Evolutionary conservation across 2,797 vertebrate genomes (phyloP).

Genomic region (Gadopsis bispinosus): DNA sequence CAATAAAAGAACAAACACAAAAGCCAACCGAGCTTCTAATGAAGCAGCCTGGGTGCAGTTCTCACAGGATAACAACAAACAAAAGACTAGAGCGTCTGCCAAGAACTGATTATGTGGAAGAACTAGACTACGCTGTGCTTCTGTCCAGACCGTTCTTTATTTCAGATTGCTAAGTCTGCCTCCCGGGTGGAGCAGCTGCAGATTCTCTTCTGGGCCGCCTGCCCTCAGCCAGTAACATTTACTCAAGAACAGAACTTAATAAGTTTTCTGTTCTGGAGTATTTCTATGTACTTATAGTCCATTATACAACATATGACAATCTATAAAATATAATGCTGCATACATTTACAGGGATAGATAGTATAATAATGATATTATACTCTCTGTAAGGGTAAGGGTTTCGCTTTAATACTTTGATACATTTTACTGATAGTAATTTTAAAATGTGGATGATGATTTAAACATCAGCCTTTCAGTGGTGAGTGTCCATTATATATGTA

Average conservation of each 20-base stretch:
- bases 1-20: constrained; percentile 52
- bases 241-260: not conserved
- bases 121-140: not conserved
- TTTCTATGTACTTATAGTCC: too few species aligned
- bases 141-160: not conserved
- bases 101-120: constrained; percentile 25
- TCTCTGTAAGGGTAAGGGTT: not conserved
- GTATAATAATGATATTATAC: not conserved
- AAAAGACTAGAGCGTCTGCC: constrained; percentile 16
- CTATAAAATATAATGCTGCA: not conserved
- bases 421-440: too few species aligned
- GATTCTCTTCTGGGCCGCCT: not conserved
- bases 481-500: not conserved
- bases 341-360: not conserved
- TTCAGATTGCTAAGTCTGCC: not conserved
- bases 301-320: too few species aligned
- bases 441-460: too few species aligned
- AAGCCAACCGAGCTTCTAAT: constrained; percentile 37
- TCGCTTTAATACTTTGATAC: too few species aligned
- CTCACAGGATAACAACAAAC: constrained; percentile 47
- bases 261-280: too few species aligned
- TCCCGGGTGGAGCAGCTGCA: too few species aligned
- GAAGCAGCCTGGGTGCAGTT: constrained; percentile 23
- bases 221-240: not conserved
- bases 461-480: not conserved